A percentile compares a stretch with the other conserved stretches of the same genome.
Evolutionary conservation across 2,113 vertebrate genomes (phyloP).

Genomic region (Lycaon pictus): DNA sequence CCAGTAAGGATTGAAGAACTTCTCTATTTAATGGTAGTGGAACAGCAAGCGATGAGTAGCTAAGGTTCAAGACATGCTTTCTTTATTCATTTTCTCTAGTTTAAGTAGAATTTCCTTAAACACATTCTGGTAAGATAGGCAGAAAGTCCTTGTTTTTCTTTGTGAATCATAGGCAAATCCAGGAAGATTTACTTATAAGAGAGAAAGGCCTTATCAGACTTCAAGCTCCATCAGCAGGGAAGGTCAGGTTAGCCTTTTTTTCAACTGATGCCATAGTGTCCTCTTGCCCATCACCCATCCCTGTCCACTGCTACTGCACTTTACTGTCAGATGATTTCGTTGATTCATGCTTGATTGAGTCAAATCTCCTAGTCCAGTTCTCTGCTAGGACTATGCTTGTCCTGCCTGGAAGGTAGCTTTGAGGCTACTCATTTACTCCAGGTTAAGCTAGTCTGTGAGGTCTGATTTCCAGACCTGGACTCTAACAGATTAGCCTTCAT

Average conservation of each 20-base stretch:
- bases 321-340: background rate
- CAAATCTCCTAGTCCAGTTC: background rate
- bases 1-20: background rate
- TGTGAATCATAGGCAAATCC: background rate
- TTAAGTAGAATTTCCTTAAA: background rate
- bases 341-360: too few relatives aligned
- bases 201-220: background rate
- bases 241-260: background rate
- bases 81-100: background rate
- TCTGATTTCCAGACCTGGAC: background rate
- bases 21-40: background rate
- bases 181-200: background rate
- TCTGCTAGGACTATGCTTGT: background rate
- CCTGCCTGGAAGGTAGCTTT: background rate
- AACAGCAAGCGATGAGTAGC: background rate
- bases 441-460: background rate
- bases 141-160: background rate
- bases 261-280: accelerated
- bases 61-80: background rate
- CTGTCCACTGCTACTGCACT: background rate
- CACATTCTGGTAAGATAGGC: background rate
- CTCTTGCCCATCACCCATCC: accelerated
- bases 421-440: background rate
- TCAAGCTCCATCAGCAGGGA: background rate
- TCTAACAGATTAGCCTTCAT: background rate